Evolutionary conservation across 1,140 invertebrate species (phyloP).

Genomic region (Mizuhopecten yessoensis): DNA sequence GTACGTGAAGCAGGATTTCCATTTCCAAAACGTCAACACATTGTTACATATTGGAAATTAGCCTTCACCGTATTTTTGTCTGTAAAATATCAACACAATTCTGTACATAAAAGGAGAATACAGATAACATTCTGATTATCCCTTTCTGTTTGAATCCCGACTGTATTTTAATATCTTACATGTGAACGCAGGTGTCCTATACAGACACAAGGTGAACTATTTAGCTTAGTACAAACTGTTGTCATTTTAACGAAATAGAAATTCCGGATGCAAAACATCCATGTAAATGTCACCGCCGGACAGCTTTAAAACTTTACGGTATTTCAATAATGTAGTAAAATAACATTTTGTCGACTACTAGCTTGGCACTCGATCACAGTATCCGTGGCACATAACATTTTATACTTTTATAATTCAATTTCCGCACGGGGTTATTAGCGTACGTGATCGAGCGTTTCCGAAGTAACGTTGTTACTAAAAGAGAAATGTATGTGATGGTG

Average conservation of each 20-base stretch:
- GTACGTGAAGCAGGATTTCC: no score
- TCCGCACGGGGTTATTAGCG: not conserved
- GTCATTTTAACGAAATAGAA: not conserved
- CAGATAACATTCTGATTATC: no score
- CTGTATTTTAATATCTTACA: no score
- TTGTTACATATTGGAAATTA: no score
- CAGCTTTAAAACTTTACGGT: not conserved
- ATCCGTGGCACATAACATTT: not conserved
- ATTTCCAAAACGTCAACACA: no score
- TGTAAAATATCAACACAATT: no score
- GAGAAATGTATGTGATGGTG: not conserved
- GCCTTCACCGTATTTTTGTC: no score
- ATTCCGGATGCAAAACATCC: not conserved
- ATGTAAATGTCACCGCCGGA: not conserved
- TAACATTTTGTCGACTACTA: not conserved
- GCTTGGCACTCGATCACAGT: not conserved
- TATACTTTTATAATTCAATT: not conserved
- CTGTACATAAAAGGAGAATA: no score
- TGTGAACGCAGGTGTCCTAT: no score
- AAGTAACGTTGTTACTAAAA: not conserved
- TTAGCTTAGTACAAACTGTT: no score
- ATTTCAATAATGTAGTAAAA: not conserved
- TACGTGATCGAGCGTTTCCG: not conserved
- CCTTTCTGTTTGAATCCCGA: no score
- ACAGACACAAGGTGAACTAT: no score